Evolutionary conservation across 2,888 invertebrate genomes (phyloP), one percentile per base, ranked within the genome.

Genomic region (Eurytoma californica): DNA sequence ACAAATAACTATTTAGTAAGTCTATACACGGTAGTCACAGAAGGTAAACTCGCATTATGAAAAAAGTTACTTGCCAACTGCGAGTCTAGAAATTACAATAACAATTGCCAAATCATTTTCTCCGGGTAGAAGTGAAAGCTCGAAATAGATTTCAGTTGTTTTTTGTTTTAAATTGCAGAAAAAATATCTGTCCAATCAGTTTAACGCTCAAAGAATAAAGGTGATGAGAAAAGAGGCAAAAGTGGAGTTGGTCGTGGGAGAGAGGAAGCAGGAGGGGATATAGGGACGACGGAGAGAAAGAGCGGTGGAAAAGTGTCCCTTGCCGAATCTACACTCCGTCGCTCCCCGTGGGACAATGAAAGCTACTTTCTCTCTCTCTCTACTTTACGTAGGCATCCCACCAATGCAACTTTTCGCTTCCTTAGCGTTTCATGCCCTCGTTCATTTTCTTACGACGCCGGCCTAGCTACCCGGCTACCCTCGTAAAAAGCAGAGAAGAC

Each of bases 271-370:
- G 39, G 60, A 3, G 14, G 61, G 28, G 30, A 9, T 55, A 13
- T 55, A 13, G 18, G 53, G 47, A 49, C 7, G 65, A 55, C 61
- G 39, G 55, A 69, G 55, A 69, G 57, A 65, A 24, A 7, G 39
- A 61, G 57, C 49, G 39, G 18, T 49, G 49, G 76, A 81, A 72
- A 79, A 81, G 77, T 81, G 79, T 79, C 81, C 81, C 81, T 63
- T 79, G 79, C 76, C 77, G 76, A 77, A 81, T 77, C 73, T 77
- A 77, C 81, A 55, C 82, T 73, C 80, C 67, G 79, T 82, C 77
- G 72, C 75, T 87, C 88, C 88, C 89, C 67, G 73, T 79, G 89
- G 89, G 84, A 86, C 86, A 87, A 89, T 88, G 87, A 86, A 86
- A 83, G 85, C 82, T 83, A 86, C 85, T 84, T 85, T 86, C 85